Conservation (phyloP, 2,113 vertebrate genomes). For the Turdus rufiventris region DNA sequence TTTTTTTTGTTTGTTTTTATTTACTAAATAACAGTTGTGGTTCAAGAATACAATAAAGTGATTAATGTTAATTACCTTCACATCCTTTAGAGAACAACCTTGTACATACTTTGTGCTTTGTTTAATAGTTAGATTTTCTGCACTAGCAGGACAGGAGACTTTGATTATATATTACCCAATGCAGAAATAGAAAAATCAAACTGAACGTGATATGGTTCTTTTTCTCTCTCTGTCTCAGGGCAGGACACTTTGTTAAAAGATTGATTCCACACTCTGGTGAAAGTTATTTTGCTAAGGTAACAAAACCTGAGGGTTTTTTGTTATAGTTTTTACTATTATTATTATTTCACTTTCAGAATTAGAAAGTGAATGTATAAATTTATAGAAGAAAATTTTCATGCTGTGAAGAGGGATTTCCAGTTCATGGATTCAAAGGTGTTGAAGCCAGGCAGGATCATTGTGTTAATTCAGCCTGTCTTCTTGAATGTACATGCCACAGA, state of each 20-base stretch:
- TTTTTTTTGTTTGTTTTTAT: background rate
- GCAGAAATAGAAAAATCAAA: background rate
- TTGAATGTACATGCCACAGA: background rate
- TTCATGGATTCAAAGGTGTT: background rate
- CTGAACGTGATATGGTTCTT: background rate
- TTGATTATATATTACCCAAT: background rate
- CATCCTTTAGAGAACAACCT: rapidly evolving
- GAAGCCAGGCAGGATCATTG: background rate
- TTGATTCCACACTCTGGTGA: rapidly evolving
- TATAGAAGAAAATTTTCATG: background rate
- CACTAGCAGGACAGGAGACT: background rate
- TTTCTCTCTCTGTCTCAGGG: background rate
- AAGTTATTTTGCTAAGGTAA: background rate
- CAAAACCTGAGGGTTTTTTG: background rate
- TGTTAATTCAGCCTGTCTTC: background rate
- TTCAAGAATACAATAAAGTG: background rate
- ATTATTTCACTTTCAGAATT: background rate
- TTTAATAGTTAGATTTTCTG: background rate
- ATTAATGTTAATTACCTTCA: background rate
- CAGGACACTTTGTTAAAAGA: background rate
- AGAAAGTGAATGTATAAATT: background rate
- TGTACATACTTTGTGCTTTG: background rate
- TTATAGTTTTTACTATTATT: rapidly evolving
- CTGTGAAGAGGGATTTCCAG: background rate
- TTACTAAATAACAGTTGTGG: background rate